Evolutionary conservation across 1,140 invertebrate genomes (phyloP), one percentile per base, ranked within the genome.

Genomic region (Brachionus koreanus): DNA sequence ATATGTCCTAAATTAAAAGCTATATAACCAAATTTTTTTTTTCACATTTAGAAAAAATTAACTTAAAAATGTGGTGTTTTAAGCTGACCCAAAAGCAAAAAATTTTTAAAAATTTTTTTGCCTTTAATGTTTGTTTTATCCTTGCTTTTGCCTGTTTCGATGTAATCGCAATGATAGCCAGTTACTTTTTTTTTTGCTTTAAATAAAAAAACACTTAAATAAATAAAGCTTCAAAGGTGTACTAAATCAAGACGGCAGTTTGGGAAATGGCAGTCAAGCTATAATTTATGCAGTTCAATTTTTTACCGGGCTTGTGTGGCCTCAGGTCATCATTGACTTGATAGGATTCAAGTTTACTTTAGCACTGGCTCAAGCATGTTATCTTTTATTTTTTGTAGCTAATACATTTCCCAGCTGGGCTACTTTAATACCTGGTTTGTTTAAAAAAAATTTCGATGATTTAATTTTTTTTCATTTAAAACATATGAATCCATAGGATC

Each of bases 261-360:
- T 79, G n/a, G 76, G 76, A 16, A 79, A 79, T 37, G 76, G 76
- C 16, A 79, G 76, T 29, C 76, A 79, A 42, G 76, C 76, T 19
- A 61, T 79, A 5, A 13, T 79, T 19, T 61, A 61, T 42, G 35
- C 13, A 10, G 35, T 52, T 7, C 49, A 57, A 65, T 79, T 79
- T 79, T 42, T 79, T 2, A 79, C 76, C 25, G 49, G 49, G 33
- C 39, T 79, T 6, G 76, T 79, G 1, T 65, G 49, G 76, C 76
- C 76, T 12, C 76, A 79, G n/a, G 49, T 61, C 10, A 3, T 79
- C 0, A 79, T 79, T 25, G 76, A 79, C 9, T n/a, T 79, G 25
- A 79, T 79, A 1, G 76, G 76, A n/a, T 79, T 79, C n/a, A 79
- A 79, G 42, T 79, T 79, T 42, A 79, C 76, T 61, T 35, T 79